phyloP scores from a whole-genome alignment of 2,797 vertebrate genomes.

The Rousettus madagascariensis region DNA sequence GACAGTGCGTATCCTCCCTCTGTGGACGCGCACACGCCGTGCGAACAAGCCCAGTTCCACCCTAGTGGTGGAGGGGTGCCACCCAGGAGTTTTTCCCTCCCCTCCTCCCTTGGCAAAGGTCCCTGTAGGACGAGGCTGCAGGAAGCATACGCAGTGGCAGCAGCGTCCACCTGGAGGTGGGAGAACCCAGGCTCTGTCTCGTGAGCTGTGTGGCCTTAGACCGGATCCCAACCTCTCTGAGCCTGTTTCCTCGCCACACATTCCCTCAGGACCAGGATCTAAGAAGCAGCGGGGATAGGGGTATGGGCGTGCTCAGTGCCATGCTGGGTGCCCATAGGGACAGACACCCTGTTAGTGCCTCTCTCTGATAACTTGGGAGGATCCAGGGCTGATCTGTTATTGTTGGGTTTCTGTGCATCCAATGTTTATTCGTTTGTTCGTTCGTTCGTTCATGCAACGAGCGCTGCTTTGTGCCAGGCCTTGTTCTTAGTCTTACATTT shows the following conservation, averaged over 20 bases:
- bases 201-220: neutral
- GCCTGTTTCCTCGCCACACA: neutral
- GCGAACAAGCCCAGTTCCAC: neutral
- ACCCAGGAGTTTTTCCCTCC: neutral
- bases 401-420: neutral
- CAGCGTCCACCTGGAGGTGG: neutral
- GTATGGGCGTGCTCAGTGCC: neutral
- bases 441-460: neutral
- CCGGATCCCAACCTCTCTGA: neutral
- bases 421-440: neutral
- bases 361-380: neutral
- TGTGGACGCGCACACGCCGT: neutral
- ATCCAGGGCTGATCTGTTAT: neutral
- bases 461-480: neutral
- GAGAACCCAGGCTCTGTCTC: neutral
- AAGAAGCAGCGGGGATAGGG: neutral
- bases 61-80: fast-evolving
- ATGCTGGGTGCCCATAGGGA: too few species aligned
- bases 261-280: neutral
- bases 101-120: neutral
- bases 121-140: neutral
- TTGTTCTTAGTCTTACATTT: neutral
- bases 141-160: neutral
- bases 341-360: neutral
- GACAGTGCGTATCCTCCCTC: neutral